Evolutionary conservation across 53 echinoderm and acorn worm genomes (phyloP).

Genomic region (Crossaster papposus): DNA sequence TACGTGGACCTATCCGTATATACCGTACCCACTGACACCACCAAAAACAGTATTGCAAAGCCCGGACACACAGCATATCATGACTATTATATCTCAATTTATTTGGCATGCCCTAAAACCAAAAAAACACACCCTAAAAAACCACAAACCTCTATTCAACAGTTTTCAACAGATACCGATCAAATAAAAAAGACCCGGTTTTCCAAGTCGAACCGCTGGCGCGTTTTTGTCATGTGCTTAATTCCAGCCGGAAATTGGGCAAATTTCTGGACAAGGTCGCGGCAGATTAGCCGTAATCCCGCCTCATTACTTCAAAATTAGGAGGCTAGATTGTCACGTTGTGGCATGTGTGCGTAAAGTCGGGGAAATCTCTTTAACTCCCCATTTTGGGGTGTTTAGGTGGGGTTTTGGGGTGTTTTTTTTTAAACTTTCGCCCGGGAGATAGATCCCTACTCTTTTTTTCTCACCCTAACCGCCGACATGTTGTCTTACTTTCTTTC

Average conservation of each 20-base stretch:
- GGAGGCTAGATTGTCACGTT: slow-evolving; percentile 45
- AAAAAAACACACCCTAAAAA: no score
- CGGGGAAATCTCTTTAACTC: slow-evolving; percentile 33
- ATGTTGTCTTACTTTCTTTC: no score
- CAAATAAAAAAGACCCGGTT: neutral
- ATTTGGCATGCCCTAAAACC: no score
- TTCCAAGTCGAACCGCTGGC: neutral
- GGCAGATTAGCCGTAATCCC: slow-evolving; percentile 43
- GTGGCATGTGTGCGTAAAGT: slow-evolving; percentile 48
- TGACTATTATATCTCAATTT: no score
- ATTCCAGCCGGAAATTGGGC: slow-evolving; percentile 42
- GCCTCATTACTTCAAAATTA: slow-evolving; percentile 55
- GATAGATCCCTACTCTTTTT: no score
- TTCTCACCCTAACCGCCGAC: no score
- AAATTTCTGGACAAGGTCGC: slow-evolving; percentile 52
- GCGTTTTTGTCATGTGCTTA: slow-evolving; percentile 32
- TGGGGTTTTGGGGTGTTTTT: neutral
- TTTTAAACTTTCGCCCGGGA: no score
- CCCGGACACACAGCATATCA: no score
- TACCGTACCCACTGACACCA: no score
- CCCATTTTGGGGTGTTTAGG: neutral
- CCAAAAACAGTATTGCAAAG: no score
- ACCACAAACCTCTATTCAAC: no score
- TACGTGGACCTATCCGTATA: no score
- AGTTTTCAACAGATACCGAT: neutral